Evolutionary conservation across 2,797 vertebrate species (phyloP).

Genomic region (Sphenodon punctatus): DNA sequence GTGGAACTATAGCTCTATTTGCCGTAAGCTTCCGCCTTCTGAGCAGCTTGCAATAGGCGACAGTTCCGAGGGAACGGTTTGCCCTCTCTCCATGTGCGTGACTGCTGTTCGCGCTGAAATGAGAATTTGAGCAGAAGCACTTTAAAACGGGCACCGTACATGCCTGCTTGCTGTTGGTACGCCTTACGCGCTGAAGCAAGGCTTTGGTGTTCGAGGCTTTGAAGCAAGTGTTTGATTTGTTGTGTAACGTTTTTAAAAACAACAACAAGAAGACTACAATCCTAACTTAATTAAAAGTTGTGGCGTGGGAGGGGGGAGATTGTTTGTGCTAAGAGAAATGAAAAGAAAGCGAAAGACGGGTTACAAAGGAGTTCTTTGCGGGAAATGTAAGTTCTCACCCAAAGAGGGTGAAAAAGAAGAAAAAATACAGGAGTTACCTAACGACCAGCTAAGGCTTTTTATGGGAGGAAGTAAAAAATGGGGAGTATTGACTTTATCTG

Average conservation of each 20-base stretch:
- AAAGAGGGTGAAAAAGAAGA: constrained; percentile 10
- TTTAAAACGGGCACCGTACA: constrained; percentile 49
- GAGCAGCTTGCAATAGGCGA: neutral
- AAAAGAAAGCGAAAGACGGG: constrained; percentile 6
- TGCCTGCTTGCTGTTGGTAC: constrained; percentile 6
- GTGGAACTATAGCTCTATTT: neutral
- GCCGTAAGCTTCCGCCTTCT: neutral
- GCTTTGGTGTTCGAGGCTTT: neutral
- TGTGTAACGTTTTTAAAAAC: neutral
- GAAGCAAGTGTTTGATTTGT: neutral
- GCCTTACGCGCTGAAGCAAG: neutral
- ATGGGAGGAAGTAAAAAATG: neutral
- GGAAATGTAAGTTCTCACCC: neutral
- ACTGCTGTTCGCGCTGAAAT: constrained; percentile 5
- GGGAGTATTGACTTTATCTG: neutral
- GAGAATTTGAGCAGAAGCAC: constrained; percentile 28
- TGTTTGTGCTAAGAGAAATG: constrained; percentile 2
- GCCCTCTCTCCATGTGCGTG: constrained; percentile 26
- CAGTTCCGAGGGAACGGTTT: constrained; percentile 1
- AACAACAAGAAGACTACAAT: constrained; percentile 9
- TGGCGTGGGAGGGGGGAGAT: neutral
- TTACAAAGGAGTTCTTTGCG: neutral
- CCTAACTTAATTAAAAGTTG: neutral
- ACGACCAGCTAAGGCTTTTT: neutral
- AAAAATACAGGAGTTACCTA: neutral